Evolutionary conservation across 2,797 vertebrate species (phyloP), one percentile per base, ranked within the genome.

Genomic region (Sebastiscus tertius): DNA sequence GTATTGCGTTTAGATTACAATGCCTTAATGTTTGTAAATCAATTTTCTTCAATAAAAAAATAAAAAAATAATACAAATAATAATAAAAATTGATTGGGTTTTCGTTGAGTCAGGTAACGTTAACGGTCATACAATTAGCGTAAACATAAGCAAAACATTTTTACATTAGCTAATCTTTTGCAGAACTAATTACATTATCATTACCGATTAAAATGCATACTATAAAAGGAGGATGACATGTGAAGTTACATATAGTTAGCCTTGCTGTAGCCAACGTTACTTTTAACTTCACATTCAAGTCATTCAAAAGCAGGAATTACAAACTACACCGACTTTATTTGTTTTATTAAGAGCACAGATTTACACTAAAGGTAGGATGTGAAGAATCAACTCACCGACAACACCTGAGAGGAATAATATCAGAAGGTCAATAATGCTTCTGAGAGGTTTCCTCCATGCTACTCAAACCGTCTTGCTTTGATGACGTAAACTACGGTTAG

Each of bases 401-500:
- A 11, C 1, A 72, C 0, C 1, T 22, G 1, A 55, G 58, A 22
- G n/a, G 8, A 67, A 63, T 12, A 82, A 55, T 12, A 55, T 3
- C 0, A 82, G 83, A 94, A 95, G 92, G 93, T 94, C 93, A 95
- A 66, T 79, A 83, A 62, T 20, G 10, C n/a, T 11, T 83, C 77
- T 85, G 65, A 2, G 34, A 24, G 18, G 0, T 1, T 1, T 54
- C 26, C 24, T 74, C 80, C 85, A 93, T 94, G 92, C 89, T 89
- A 24, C 74, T 66, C 69, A 16, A 4, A 0, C 34, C 78, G 85
- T 72, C 95, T 81, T 77, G 36, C 77, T 76, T 79, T 92, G 86
- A 94, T 94, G 95, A 95, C 94, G 94, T 91, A 10, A 22, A 29
- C 10, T 86, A 91, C 85, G 85, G 93, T 16, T 5, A 78, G 9